These are phyloP conservation scores for Andricus grossulariae DNA, from an alignment of 1,140 invertebrate genomes.

Conservation along the genomic window DNA sequence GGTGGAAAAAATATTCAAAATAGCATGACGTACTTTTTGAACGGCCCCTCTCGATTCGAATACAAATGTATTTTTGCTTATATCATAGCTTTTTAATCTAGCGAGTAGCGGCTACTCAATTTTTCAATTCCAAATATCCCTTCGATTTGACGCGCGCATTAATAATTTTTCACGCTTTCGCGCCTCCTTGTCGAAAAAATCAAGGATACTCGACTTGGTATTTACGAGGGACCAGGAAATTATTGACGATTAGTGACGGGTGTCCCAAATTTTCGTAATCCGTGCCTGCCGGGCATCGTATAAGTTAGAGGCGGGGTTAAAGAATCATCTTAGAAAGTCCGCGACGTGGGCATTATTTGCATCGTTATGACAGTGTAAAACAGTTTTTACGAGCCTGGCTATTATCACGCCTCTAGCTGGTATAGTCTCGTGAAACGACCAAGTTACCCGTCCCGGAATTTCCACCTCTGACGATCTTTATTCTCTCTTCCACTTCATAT, in stretches of 20 bases:
- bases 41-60: too few relatives aligned
- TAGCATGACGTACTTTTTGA: too few relatives aligned
- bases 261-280: conserved; percentile 4
- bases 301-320: background rate
- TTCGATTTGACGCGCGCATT: background rate
- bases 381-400: conserved; percentile 19
- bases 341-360: conserved; percentile 13
- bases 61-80: too few relatives aligned
- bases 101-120: too few relatives aligned
- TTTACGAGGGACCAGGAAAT: background rate
- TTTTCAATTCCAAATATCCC: too few relatives aligned
- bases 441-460: conserved; percentile 14
- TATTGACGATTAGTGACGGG: conserved; percentile 10
- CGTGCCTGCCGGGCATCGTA: background rate
- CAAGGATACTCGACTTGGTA: background rate
- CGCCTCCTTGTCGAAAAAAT: background rate
- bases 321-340: conserved; percentile 12
- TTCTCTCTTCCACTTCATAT: background rate
- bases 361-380: conserved; percentile 26
- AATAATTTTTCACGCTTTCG: conserved; percentile 19
- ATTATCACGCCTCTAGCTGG: conserved; percentile 25
- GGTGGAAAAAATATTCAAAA: too few relatives aligned
- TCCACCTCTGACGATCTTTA: conserved; percentile 1
- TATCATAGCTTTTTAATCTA: too few relatives aligned
- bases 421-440: conserved; percentile 7